Conservation (phyloP, 2,888 invertebrate species). For the Brenthis ino region DNA sequence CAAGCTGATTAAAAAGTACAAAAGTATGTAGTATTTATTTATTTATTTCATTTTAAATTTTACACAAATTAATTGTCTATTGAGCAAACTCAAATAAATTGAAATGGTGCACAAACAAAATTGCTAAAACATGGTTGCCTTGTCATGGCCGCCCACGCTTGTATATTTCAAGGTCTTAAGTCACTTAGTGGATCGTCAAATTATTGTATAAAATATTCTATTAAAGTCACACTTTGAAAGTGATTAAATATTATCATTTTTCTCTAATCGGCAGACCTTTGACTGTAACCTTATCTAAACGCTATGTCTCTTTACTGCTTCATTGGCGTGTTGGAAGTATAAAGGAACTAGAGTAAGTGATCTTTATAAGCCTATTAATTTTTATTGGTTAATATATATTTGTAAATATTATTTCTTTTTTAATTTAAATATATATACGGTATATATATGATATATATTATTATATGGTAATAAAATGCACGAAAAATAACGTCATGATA, state of each 20-base stretch:
- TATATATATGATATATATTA: no score
- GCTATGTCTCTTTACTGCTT: conserved; percentile 24
- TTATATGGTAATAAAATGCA: no score
- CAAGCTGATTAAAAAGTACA: conserved; percentile 71
- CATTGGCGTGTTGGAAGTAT: conserved; percentile 13
- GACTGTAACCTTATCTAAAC: conserved; percentile 15
- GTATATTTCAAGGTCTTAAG: conserved; percentile 60
- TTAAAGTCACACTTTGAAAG: not conserved
- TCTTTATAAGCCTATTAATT: not conserved
- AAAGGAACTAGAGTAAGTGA: conserved; percentile 23
- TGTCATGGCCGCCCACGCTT: conserved; percentile 55
- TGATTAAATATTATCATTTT: conserved; percentile 2
- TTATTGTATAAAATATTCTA: conserved; percentile 8
- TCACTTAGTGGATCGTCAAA: conserved; percentile 48
- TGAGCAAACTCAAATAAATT: not conserved
- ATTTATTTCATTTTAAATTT: not conserved
- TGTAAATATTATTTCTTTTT: not conserved
- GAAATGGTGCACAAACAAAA: conserved; percentile 41
- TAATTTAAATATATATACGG: not conserved
- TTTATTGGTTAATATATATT: not conserved
- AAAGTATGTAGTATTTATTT: conserved; percentile 52
- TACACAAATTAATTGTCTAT: not conserved
- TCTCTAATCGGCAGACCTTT: conserved; percentile 14
- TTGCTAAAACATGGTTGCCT: conserved; percentile 56
- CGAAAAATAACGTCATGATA: no score